Evolutionary conservation across 2,888 invertebrate genomes (phyloP), one percentile per base, ranked within the genome.

Genomic region (Mylabris sibirica): DNA sequence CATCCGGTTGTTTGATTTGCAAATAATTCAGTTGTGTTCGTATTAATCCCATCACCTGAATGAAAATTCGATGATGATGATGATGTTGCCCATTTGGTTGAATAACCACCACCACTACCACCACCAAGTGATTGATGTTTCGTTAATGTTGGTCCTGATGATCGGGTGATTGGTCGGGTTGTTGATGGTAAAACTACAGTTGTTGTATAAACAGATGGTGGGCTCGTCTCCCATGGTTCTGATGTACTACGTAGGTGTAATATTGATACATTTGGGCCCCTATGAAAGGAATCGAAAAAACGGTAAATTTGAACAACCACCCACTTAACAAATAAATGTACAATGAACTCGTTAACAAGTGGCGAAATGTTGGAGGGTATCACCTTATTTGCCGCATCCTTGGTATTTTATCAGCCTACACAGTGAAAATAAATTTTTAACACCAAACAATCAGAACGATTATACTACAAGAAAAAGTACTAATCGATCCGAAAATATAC

Each of bases 181-280:
- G 77, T 73, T n/a, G 77, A 78, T 44, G 78, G 72, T 62, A 63
- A 77, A 69, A 75, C 77, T 67, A 72, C 76, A 12, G 81, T 76
- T 49, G 82, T 80, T 34, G 83, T 78, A 68, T 81, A 83, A 24
- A 83, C 80, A 44, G 85, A 82, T 26, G 85, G 82, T 9, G 85
- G 83, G 64, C 80, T 78, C 3, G 81, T 80, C 71, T 88, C 88
- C 88, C 89, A 88, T 44, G 88, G 87, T 70, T 89, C 88, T 22
- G 88, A 86, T 1, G 87, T 84, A 73, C 85, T 85, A 14, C 89
- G 85, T 30, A 89, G 82, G 74, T 89, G 88, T 38, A 89, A 82
- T 68, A 89, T 84, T 63, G 88, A 88, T 66, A 89, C 86, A 79
- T 88, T 89, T 65, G 87, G 85, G 17, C 87, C 87, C 79, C 89